Base-by-base conservation (phyloP, 2,113 vertebrate genomes). In the Telmatochromis sp. region DNA sequence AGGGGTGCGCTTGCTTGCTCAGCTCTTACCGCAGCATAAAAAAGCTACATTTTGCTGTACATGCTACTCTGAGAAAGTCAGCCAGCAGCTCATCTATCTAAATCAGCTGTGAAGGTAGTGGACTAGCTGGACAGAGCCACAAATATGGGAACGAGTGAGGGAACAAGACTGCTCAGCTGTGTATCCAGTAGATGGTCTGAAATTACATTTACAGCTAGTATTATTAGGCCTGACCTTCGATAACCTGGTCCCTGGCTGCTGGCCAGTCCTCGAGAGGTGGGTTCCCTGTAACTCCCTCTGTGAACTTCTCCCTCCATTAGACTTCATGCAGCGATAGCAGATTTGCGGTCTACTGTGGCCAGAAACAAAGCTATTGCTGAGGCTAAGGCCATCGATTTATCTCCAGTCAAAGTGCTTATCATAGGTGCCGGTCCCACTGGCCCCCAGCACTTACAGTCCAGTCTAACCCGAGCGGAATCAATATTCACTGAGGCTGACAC, bases 371-470 rank as follows among this genome's bases (percentile, higher is more conserved):
- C 71, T 58, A 65, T 63, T 37, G 89, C 83, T 42, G 78, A 86
- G 57, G 87, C 79, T 21, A 21, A 63, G 37, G 79, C 63, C 50
- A 94, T 92, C 53, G 88, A 96, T 96, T 92, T 51, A 91, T 86
- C 89, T 82, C 81, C 57, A 90, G 90, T 89, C 84, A 95, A 95
- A 95, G 93, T 93, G 95, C 95, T 96, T 93, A 93, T 95, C 93
- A 93, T 93, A 79, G 81, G 89, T 90, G 80, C 53, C 11, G 3
- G 75, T 92, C 90, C 82, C 90, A 80, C 8, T 90, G 91, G 91
- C 85, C 53, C 90, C 79, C 21, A 63, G 93, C 94, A 94, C 94
- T 95, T 94, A 93, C 82, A 89, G 89, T 89, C 86, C 92, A 83
- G 89, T 84, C 87, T 55, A 75, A 58, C 63, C 82, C 35, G 65